Evolutionary conservation across 2,797 vertebrate species (phyloP), one percentile per base, ranked within the genome.

Genomic region (Urosaurus nigricauda): DNA sequence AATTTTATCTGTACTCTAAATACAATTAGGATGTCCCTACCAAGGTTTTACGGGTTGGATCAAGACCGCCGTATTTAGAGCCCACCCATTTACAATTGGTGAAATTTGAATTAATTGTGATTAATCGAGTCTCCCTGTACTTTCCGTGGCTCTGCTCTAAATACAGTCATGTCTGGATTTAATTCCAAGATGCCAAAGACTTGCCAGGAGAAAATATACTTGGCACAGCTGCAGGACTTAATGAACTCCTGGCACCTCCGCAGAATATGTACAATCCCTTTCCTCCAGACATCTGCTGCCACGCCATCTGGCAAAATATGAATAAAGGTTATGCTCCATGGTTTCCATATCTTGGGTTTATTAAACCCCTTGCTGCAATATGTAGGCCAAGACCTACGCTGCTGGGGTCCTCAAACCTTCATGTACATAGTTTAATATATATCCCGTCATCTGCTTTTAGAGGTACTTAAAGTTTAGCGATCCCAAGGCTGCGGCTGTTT

Each of bases 401-500:
- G 24, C 21, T 1, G 63, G 70, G 43, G 19, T 63, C 77, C 87
- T 91, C 91, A 79, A 83, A 79, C 35, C 86, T 53, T 29, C 13
- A 0, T 37, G 37, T 14, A 70, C 9, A 0, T 40, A 56, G 13
- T 14, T 74, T 84, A 65, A 43, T 58, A 89, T 74, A 26, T 47
- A 81, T 60, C 68, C 77, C 7, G 11, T 35, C 70, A 51, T 47
- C 37, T 79, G 43, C 73, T 90, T 88, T 88, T 63, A 84, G 78
- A 91, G 92, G 63, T 82, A 94, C 93, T 94, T 94, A 93, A 88
- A 78, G 88, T 87, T 90, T 90, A 90, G 88, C 77, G 86, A 86
- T 81, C 81, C 83, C 92, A 91, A 89, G 83, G 90, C 68, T 32
- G 87, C 0, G 0, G 73, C 87, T 86, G 43, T 77, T 95, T 90